Percentiles rank a stretch among this genome's conserved stretches.
Conservation (phyloP, 37 sponge, comb jelly and placozoan species). For the Trichoplax adhaerens region DNA sequence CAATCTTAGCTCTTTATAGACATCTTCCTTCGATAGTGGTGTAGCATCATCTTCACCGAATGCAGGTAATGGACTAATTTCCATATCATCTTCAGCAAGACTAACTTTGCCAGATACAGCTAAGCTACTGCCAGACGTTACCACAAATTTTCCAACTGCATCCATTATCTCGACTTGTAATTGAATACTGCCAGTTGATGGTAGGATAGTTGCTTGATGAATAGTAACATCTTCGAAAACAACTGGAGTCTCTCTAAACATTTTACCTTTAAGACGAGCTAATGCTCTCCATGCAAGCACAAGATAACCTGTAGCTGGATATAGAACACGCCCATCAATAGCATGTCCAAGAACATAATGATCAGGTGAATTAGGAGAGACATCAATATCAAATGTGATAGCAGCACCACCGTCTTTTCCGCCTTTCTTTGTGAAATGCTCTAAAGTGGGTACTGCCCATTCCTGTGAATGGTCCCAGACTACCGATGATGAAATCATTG, state of each 20-base stretch:
- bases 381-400: too few species aligned
- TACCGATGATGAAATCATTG: too few species aligned
- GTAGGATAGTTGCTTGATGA: constrained; percentile 16
- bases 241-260: constrained; percentile 9
- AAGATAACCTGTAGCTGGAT: constrained; percentile 22
- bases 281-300: constrained; percentile 10
- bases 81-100: constrained; percentile 1
- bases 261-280: constrained; percentile 1
- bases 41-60: background rate
- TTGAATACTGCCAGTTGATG: background rate
- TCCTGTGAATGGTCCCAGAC: too few species aligned
- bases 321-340: constrained; percentile 15
- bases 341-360: background rate
- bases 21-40: constrained; percentile 2
- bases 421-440: too few species aligned
- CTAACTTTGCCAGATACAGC: constrained; percentile 5
- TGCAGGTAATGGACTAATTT: too few species aligned
- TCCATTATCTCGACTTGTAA: constrained; percentile 6
- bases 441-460: too few species aligned
- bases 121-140: constrained; percentile 4
- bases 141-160: constrained; percentile 5
- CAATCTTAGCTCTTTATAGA: constrained; percentile 16
- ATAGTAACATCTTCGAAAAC: constrained; percentile 5
- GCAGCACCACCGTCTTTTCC: too few species aligned
- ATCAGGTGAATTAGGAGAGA: too few species aligned